Conservation (phyloP, 2,888 invertebrate species). For the Prenolepis imparis region DNA sequence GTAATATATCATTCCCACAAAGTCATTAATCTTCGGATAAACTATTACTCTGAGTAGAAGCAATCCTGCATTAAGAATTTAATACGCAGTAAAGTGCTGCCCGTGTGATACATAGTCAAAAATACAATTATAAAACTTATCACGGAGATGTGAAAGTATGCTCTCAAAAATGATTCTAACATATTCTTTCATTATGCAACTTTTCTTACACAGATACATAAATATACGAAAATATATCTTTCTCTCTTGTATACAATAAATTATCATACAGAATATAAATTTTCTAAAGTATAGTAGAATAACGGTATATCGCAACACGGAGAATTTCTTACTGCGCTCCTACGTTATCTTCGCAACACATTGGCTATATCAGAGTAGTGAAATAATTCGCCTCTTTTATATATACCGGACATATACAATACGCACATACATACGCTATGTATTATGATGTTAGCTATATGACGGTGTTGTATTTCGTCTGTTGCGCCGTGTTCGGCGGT, state of each 20-base stretch:
- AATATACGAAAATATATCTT: constrained; percentile 43
- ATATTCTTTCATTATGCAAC: constrained; percentile 16
- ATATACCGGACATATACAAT: background rate
- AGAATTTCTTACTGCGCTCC: background rate
- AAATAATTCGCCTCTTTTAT: background rate
- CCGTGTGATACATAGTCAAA: background rate
- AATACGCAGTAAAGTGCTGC: background rate
- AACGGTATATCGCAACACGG: background rate
- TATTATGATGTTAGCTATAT: constrained; percentile 73
- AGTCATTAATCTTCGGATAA: constrained; percentile 6
- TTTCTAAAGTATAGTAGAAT: background rate
- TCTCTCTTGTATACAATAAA: constrained; percentile 21
- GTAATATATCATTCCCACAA: constrained; percentile 30
- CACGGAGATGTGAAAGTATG: constrained; percentile 15
- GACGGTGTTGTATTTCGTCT: constrained; percentile 82
- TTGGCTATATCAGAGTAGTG: background rate
- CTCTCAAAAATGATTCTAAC: constrained; percentile 24
- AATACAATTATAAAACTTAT: constrained; percentile 17
- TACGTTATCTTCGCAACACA: background rate
- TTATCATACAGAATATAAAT: constrained; percentile 2
- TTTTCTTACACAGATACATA: constrained; percentile 17
- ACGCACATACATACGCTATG: background rate
- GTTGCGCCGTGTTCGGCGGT: constrained; percentile 83
- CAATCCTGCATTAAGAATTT: background rate
- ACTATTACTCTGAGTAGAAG: background rate